Percentiles rank a stretch among this genome's conserved stretches.
Conservation (phyloP, 2,797 vertebrate species). For the Benthosema pterotum region DNA sequence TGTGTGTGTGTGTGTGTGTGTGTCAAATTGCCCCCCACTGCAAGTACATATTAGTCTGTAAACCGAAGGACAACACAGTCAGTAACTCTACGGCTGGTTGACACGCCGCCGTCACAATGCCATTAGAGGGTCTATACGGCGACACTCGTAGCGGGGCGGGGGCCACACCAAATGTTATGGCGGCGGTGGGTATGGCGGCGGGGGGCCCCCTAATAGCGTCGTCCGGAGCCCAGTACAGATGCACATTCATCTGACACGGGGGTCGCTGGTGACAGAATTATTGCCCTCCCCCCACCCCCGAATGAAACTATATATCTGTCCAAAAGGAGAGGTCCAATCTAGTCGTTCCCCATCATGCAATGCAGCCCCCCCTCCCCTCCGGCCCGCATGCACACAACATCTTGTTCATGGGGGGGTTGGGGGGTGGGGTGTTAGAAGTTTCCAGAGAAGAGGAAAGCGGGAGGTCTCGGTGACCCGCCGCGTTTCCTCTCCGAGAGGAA, state of each 20-base stretch:
- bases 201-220: conserved; percentile 56
- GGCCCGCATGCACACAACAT: conserved; percentile 31
- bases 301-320: conserved; percentile 84
- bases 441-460: conserved; percentile 71
- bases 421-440: no score
- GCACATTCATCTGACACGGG: conserved; percentile 79
- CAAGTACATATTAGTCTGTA: conserved; percentile 69
- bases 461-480: conserved; percentile 76
- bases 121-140: no score
- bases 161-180: conserved; percentile 31
- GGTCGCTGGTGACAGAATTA: conserved; percentile 84
- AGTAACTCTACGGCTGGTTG: conserved; percentile 79
- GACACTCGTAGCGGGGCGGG: no score
- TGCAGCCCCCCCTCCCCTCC: conserved; percentile 8
- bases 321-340: conserved; percentile 73
- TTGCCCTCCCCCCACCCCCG: conserved; percentile 78
- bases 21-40: conserved; percentile 18
- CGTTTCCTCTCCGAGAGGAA: conserved; percentile 69
- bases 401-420: conserved; percentile 45
- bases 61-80: conserved; percentile 84
- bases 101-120: conserved; percentile 32
- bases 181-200: no score
- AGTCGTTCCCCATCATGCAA: conserved; percentile 46
- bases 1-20: conserved; percentile 4
- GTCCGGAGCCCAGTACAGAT: conserved; percentile 52